Evolutionary conservation across 1,140 invertebrate species (phyloP).

Genomic region (Adelges cooleyi): DNA sequence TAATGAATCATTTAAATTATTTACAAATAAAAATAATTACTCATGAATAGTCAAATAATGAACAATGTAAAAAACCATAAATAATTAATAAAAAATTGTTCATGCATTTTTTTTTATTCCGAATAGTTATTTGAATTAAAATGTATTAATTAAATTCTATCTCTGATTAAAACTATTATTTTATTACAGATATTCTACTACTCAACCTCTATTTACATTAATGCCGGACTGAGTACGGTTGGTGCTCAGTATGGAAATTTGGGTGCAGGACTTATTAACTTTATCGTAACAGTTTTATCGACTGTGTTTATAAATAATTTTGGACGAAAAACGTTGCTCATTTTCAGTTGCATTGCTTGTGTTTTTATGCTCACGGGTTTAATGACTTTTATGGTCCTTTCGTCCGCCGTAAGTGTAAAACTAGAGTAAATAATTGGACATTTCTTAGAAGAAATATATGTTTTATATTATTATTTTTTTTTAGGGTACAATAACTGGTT

Average conservation of each 20-base stretch:
- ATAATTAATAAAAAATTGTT: too few species aligned
- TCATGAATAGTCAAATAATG: too few species aligned
- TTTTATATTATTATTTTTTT: constrained; percentile 35
- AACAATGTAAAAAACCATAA: too few species aligned
- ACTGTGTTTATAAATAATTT: constrained; percentile 46
- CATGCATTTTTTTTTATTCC: too few species aligned
- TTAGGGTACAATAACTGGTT: constrained; percentile 50
- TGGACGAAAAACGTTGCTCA: constrained; percentile 46
- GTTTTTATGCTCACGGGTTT: not conserved
- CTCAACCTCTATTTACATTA: constrained; percentile 56
- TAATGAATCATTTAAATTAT: too few species aligned
- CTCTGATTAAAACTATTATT: too few species aligned
- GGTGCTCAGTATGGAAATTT: constrained; percentile 56
- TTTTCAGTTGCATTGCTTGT: constrained; percentile 41
- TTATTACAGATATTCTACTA: constrained; percentile 62
- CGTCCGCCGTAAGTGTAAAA: not conserved
- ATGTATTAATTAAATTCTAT: too few species aligned
- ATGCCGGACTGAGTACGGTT: constrained; percentile 46
- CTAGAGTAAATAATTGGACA: too few species aligned
- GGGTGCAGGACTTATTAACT: constrained; percentile 57
- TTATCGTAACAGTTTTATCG: constrained; percentile 53
- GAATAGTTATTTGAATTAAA: too few species aligned
- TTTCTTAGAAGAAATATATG: not conserved
- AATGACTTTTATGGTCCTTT: constrained; percentile 4
- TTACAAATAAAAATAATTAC: too few species aligned